Evolutionary conservation across 2,797 vertebrate species (phyloP), one percentile per base, ranked within the genome.

Genomic region (Tragopan temminckii): DNA sequence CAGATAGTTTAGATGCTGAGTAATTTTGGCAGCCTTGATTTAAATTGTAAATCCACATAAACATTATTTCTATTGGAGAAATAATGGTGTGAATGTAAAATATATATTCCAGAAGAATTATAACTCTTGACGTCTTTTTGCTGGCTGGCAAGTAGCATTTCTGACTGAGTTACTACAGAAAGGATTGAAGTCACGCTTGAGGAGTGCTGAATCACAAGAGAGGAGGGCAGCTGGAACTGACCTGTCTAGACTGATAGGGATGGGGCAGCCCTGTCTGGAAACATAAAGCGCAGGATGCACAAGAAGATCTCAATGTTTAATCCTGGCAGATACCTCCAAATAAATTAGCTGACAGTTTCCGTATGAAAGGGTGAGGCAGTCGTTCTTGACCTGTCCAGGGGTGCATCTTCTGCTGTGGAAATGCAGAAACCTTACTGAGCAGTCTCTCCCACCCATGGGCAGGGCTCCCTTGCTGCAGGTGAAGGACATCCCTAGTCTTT

Each of bases 121-220:
- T 40, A 88, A 76, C 45, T 3, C 62, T 83, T 94, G 80, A 85
- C 80, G 62, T 92, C 42, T 13, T 88, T 92, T 66, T 72, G 58
- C 38, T 85, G 69, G 38, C 63, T 92, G 19, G 14, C 7, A 3
- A 20, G 31, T 68, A 89, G 42, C 35, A 40, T 63, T 92, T 92
- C 70, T 95, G 55, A 36, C 55, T 24, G 9, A 50, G 25, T 66
- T 88, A 11, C 69, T 92, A 88, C 70, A 78, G 59, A 93, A 88
- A 83, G 40, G 20, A 38, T 90, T 95, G 91, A 63, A 67, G 31
- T 40, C 5, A 1, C 53, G 42, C 17, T 75, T 64, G 36, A 79
- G 24, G 29, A 42, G 1, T 4, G 33, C 84, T 80, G 71, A 89
- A 46, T 48, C 83, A 76, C 13, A 23, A 85, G 23, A 48, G 38